A percentile compares a stretch with the other conserved stretches of the same genome.
These are phyloP conservation scores for Anoplolepis gracilipes DNA, from an alignment of 1,140 invertebrate genomes.

Conservation along the genomic window DNA sequence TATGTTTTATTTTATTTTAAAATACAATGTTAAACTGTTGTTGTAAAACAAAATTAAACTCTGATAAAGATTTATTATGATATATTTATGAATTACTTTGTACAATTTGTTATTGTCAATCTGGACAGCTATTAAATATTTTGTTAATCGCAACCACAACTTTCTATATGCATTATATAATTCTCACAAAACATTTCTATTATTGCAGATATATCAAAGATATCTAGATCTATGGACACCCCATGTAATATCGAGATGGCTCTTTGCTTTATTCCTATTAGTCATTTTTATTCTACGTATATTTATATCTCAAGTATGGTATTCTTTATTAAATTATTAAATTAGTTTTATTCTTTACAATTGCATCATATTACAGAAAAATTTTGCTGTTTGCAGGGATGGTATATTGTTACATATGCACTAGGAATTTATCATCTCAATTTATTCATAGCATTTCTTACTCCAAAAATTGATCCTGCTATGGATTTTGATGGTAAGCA, in stretches of 20 bases:
- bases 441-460: slow-evolving; percentile 99
- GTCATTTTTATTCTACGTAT: slow-evolving; percentile 82
- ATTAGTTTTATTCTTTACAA: neutral
- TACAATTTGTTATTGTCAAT: neutral
- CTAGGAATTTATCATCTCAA: slow-evolving; percentile 99
- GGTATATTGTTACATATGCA: slow-evolving; percentile 99
- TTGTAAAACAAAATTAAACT: too few relatives aligned
- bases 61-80: too few relatives aligned
- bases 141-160: neutral
- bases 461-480: slow-evolving; percentile 99
- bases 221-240: slow-evolving; percentile 84
- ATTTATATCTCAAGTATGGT: slow-evolving; percentile 78
- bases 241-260: slow-evolving; percentile 82
- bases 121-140: neutral
- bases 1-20: neutral
- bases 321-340: neutral
- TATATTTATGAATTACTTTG: neutral
- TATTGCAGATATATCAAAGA: slow-evolving; percentile 83
- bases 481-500: slow-evolving; percentile 95
- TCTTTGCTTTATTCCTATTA: slow-evolving; percentile 79
- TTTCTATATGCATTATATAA: neutral
- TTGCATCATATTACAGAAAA: neutral
- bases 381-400: slow-evolving; percentile 91
- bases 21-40: neutral
- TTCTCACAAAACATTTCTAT: slow-evolving; percentile 8